phyloP scores from a whole-genome alignment of 2,113 vertebrate genomes.

The Pollachius pollachius region DNA sequence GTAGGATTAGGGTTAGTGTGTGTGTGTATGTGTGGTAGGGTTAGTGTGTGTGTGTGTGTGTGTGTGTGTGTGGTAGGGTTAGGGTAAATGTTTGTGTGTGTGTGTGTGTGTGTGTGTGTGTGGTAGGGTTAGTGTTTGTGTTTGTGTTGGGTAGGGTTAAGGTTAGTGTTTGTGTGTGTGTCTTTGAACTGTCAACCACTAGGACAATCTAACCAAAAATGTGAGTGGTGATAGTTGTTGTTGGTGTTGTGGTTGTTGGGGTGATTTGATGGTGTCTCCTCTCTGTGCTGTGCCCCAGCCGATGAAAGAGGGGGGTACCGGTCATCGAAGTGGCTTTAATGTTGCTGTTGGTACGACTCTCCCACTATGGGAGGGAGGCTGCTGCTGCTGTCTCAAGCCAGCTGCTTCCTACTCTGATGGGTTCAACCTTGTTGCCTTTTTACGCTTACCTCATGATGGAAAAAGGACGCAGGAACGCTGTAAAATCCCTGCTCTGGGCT shows the following conservation, averaged over 20 bases:
- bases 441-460: conserved; percentile 69
- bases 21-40: too few relatives aligned
- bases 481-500: conserved; percentile 48
- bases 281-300: conserved; percentile 17
- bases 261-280: conserved; percentile 18
- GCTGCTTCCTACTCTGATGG: conserved; percentile 71
- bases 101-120: too few relatives aligned
- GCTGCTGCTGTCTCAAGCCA: conserved; percentile 29
- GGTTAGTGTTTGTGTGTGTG: too few relatives aligned
- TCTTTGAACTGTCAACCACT: too few relatives aligned
- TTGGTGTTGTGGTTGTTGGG: too few relatives aligned
- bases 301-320: conserved; percentile 21
- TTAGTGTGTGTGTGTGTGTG: conserved; percentile 2
- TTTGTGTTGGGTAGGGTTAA: too few relatives aligned
- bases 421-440: conserved; percentile 68
- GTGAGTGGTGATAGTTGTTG: too few relatives aligned
- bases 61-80: too few relatives aligned
- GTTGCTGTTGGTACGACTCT: conserved; percentile 58
- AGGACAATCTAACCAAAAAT: too few relatives aligned
- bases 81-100: too few relatives aligned
- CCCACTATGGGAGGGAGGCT: neutral
- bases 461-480: conserved; percentile 47
- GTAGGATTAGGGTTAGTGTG: too few relatives aligned
- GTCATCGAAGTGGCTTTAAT: conserved; percentile 42
- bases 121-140: too few relatives aligned